These are phyloP conservation scores for Cephalopterus ornatus DNA, from an alignment of 2,113 vertebrate genomes.

Conservation along the genomic window DNA sequence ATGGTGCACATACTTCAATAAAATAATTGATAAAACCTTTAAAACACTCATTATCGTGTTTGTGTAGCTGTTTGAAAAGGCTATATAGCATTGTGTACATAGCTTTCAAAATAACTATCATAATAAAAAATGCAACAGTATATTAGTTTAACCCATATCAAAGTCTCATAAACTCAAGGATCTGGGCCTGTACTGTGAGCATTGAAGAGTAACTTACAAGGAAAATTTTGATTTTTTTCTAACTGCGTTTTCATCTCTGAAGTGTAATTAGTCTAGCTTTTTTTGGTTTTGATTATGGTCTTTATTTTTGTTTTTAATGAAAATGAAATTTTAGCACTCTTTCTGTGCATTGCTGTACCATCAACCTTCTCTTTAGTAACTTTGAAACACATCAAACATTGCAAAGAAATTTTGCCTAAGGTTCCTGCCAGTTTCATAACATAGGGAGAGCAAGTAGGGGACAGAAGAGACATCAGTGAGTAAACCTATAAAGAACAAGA, in stretches of 20 bases:
- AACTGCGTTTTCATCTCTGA: background rate
- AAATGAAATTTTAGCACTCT: background rate
- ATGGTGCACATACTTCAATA: background rate
- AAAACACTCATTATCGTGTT: background rate
- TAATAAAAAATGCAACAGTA: background rate
- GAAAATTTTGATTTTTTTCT: background rate
- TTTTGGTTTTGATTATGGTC: background rate
- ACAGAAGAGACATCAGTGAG: background rate
- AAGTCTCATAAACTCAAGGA: background rate
- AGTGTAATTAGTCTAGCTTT: background rate
- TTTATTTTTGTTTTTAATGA: background rate
- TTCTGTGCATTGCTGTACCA: background rate
- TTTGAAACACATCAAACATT: background rate
- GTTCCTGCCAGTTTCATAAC: background rate
- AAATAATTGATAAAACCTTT: background rate
- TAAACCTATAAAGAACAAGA: background rate
- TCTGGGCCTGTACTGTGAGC: background rate
- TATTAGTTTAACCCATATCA: background rate
- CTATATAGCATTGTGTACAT: background rate
- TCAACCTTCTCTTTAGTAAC: background rate
- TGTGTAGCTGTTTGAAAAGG: background rate
- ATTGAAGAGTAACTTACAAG: background rate
- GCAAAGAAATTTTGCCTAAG: background rate
- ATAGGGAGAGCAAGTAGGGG: background rate
- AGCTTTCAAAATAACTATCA: background rate